These are phyloP conservation scores for Galerucella calmariensis DNA, from an alignment of 2,888 invertebrate species.

Conservation along the genomic window DNA sequence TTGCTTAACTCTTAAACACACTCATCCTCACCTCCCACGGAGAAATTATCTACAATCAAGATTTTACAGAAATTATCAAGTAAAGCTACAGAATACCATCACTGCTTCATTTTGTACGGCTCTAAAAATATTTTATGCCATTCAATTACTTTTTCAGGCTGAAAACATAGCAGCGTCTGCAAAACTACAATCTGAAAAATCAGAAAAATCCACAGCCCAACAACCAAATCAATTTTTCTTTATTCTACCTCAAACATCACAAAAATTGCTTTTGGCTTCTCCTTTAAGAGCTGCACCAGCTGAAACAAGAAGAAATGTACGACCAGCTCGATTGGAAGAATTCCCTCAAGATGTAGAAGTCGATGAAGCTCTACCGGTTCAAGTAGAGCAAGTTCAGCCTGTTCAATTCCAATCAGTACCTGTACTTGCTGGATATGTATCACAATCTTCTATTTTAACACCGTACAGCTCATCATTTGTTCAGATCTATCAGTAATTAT, in stretches of 20 bases:
- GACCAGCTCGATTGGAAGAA: constrained; percentile 18
- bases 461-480: constrained; percentile 55
- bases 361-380: constrained; percentile 46
- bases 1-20: no score
- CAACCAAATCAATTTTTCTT: constrained; percentile 15
- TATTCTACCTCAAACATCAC: constrained; percentile 52
- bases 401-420: constrained; percentile 37
- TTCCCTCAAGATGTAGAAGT: constrained; percentile 28
- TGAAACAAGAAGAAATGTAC: constrained; percentile 20
- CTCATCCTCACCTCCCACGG: no score
- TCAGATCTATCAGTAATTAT: constrained; percentile 53
- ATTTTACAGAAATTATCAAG: no score
- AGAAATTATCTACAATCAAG: no score
- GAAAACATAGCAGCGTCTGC: constrained; percentile 49
- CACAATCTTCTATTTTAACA: constrained; percentile 51
- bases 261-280: constrained; percentile 55
- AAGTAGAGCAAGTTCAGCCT: constrained; percentile 38
- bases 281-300: constrained; percentile 29
- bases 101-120: background rate
- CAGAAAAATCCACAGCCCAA: constrained; percentile 20
- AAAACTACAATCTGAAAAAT: constrained; percentile 44
- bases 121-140: background rate
- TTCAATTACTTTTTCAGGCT: constrained; percentile 46
- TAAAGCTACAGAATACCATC: no score
- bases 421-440: constrained; percentile 36